These are phyloP conservation scores for Manis javanica DNA, from an alignment of 2,797 vertebrate species.

Conservation along the genomic window DNA sequence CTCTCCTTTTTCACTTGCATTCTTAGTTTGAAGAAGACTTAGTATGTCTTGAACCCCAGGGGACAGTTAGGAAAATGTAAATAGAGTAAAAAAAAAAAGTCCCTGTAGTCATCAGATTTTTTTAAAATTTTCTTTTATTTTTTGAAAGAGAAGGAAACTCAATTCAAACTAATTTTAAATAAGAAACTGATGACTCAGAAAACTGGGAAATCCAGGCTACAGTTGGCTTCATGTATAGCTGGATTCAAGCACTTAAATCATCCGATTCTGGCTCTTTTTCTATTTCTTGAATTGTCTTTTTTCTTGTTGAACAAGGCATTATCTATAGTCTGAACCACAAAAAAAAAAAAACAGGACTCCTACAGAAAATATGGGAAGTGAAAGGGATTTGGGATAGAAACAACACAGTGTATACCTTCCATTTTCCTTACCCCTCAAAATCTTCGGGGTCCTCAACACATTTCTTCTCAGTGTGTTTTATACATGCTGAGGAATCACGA, in stretches of 20 bases:
- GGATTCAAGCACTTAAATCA: neutral
- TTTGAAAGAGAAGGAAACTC: neutral
- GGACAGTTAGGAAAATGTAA: neutral
- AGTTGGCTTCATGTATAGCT: neutral
- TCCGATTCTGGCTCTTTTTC: neutral
- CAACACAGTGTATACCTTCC: neutral
- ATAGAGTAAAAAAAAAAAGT: conserved; percentile 37
- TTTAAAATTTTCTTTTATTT: neutral
- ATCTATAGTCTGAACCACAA: neutral
- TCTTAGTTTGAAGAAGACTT: neutral
- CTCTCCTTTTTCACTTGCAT: neutral
- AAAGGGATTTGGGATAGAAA: neutral
- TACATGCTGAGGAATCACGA: neutral
- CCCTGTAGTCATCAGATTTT: neutral
- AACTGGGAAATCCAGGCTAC: neutral
- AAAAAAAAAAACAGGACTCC: neutral
- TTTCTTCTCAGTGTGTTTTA: neutral
- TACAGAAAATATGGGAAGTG: neutral
- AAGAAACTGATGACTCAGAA: neutral
- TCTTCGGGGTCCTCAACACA: neutral
- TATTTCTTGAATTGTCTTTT: neutral
- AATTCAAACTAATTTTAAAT: conserved; percentile 1
- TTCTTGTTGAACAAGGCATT: neutral
- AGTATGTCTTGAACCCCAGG: neutral
- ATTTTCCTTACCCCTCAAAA: neutral